Conservation (phyloP, 2,113 vertebrate species). For the Poeciliopsis turrubarensis region DNA sequence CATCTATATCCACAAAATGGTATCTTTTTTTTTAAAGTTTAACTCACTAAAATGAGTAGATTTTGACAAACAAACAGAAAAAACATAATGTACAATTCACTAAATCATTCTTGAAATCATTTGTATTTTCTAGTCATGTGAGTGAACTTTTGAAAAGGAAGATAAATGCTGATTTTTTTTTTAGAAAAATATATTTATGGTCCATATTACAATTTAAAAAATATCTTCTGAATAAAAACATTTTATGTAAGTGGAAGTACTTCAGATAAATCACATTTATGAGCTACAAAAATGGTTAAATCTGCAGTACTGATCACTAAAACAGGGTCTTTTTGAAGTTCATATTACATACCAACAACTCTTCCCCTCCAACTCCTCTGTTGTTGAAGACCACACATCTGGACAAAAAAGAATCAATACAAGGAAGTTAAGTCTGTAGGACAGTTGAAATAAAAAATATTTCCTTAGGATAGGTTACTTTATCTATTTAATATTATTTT, state of each 20-base stretch:
- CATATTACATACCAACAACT: constrained; percentile 80
- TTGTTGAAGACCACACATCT: constrained; percentile 88
- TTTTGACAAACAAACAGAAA: background rate
- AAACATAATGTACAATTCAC: background rate
- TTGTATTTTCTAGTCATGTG: no score
- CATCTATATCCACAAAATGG: background rate
- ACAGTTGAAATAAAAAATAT: background rate
- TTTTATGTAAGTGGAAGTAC: background rate
- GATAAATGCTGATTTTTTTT: background rate
- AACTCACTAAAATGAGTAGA: background rate
- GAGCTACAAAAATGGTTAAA: background rate
- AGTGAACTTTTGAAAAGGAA: background rate
- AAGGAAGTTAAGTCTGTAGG: background rate
- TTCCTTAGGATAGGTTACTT: background rate
- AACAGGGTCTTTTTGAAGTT: background rate
- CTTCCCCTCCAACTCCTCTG: constrained; percentile 82
- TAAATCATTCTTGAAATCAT: background rate
- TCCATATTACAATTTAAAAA: background rate
- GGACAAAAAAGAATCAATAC: constrained; percentile 5
- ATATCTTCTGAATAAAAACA: no score
- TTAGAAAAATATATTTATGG: background rate
- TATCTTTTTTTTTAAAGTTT: background rate
- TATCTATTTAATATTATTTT: background rate
- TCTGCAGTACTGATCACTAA: background rate
- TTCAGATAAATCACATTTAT: background rate